phyloP scores from a whole-genome alignment of 2,888 invertebrate species.

The Celastrina argiolus region DNA sequence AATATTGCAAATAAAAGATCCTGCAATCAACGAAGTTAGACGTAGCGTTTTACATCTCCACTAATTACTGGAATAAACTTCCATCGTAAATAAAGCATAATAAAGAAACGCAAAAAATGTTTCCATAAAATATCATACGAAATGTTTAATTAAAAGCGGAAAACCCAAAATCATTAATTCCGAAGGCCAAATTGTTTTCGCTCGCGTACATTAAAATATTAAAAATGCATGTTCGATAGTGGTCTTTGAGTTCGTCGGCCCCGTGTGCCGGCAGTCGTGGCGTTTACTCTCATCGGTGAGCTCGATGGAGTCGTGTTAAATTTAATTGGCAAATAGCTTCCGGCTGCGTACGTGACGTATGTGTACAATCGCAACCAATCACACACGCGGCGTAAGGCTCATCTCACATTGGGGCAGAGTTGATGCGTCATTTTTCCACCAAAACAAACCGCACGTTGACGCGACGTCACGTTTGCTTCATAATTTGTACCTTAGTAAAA shows the following conservation, averaged over 20 bases:
- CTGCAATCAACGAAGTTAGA: too few relatives aligned
- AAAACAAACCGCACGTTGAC: too few relatives aligned
- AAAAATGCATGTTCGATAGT: not conserved
- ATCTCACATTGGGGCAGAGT: too few relatives aligned
- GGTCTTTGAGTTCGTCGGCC: not conserved
- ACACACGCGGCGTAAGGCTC: not conserved
- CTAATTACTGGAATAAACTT: not conserved
- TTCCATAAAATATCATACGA: not conserved
- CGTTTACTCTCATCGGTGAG: not conserved
- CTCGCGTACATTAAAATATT: not conserved
- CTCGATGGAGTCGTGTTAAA: slow-evolving; percentile 8
- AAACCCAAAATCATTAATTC: not conserved
- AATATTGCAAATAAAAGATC: too few relatives aligned
- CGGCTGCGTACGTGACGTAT: slow-evolving; percentile 26
- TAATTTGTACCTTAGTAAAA: too few relatives aligned
- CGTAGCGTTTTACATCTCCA: not conserved
- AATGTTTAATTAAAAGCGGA: not conserved
- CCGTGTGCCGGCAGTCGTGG: too few relatives aligned
- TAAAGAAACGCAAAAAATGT: not conserved
- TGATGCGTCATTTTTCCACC: too few relatives aligned
- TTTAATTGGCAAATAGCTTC: slow-evolving; percentile 30
- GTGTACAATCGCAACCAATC: slow-evolving; percentile 28
- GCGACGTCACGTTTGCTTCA: too few relatives aligned
- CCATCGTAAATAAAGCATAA: not conserved
- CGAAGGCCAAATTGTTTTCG: not conserved